Conservation (phyloP, 2,888 invertebrate species). For the Stomorhina lunata region DNA sequence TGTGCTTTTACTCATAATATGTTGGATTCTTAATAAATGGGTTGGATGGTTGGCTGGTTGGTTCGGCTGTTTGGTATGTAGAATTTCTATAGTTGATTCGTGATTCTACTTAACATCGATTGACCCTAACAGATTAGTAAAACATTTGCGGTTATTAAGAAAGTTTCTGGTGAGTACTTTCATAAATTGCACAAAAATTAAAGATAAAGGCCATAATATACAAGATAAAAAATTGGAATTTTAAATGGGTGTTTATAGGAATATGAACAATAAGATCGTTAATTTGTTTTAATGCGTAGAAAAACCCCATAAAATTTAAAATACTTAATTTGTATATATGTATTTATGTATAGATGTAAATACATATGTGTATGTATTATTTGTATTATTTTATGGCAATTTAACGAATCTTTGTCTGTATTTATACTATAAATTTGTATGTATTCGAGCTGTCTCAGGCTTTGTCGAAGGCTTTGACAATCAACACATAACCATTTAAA, state of each 20-base stretch:
- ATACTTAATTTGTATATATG: not conserved
- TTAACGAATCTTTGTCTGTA: constrained; percentile 42
- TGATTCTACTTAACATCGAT: constrained; percentile 81
- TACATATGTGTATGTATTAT: not conserved
- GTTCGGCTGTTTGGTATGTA: constrained; percentile 27
- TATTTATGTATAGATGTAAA: not conserved
- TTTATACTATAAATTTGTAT: not conserved
- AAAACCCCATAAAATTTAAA: constrained; percentile 53
- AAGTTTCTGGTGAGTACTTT: constrained; percentile 33
- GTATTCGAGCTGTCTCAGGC: not conserved
- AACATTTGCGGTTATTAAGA: constrained; percentile 65
- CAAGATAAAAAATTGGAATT: constrained; percentile 1
- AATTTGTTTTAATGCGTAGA: constrained; percentile 65
- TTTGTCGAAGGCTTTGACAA: constrained; percentile 22
- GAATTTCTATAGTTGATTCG: constrained; percentile 73
- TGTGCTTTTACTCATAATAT: not conserved
- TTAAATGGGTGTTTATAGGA: constrained; percentile 44
- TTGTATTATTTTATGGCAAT: constrained; percentile 44
- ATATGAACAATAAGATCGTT: constrained; percentile 44
- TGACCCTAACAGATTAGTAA: constrained; percentile 80
- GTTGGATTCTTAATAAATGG: not conserved
- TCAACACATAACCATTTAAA: constrained; percentile 11
- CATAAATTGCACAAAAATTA: constrained; percentile 43
- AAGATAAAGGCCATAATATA: constrained; percentile 33
- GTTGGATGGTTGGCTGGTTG: not conserved